These are phyloP conservation scores for Ranitomeya variabilis DNA, from an alignment of 2,113 vertebrate genomes.

Conservation along the genomic window DNA sequence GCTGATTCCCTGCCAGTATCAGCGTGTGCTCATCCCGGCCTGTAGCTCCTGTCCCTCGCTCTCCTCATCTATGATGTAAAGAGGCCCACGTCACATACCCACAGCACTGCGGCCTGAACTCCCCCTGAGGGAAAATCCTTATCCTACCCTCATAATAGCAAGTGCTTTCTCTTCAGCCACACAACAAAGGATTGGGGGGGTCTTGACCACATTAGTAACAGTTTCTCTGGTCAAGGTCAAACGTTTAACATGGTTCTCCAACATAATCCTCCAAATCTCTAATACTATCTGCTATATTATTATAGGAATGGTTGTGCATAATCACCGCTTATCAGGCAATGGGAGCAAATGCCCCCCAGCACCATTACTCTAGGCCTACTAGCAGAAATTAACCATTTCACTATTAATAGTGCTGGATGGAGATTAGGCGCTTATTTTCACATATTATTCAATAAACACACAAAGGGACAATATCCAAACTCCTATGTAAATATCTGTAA, in stretches of 20 bases:
- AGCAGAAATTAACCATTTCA: background rate
- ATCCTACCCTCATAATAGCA: slow-evolving; percentile 40
- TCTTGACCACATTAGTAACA: background rate
- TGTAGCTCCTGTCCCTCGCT: slow-evolving; percentile 44
- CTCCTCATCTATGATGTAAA: slow-evolving; percentile 50
- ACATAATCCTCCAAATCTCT: slow-evolving; percentile 14
- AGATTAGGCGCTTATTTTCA: background rate
- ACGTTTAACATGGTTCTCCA: slow-evolving; percentile 10
- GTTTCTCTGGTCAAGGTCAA: slow-evolving; percentile 50
- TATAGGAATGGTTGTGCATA: background rate
- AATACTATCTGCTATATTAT: background rate
- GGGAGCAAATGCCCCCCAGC: background rate
- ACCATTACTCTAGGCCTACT: background rate
- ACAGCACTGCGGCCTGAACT: slow-evolving; percentile 45
- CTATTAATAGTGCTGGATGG: background rate
- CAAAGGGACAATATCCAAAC: no score
- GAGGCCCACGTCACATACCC: slow-evolving; percentile 51
- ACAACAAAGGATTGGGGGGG: slow-evolving; percentile 6
- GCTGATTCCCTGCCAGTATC: slow-evolving; percentile 57
- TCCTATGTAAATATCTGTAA: no score
- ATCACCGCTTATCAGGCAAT: background rate
- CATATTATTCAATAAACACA: no score
- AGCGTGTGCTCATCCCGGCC: slow-evolving; percentile 55
- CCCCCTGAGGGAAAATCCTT: slow-evolving; percentile 55
- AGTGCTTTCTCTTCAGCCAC: slow-evolving; percentile 50